Evolutionary conservation across 2,888 invertebrate species (phyloP).

Genomic region (Tachina fera): DNA sequence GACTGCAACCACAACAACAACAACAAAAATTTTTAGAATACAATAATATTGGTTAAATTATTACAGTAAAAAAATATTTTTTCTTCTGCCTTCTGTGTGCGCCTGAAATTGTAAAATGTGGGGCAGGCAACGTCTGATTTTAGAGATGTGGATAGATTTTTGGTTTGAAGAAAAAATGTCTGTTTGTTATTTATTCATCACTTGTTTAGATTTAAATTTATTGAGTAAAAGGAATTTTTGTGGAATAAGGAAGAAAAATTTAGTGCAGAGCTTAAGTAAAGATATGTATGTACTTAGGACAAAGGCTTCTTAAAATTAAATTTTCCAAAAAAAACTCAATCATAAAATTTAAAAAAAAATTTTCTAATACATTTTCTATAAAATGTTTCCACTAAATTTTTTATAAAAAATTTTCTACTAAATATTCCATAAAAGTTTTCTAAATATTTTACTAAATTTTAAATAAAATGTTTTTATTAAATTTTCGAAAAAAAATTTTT

Average conservation of each 20-base stretch:
- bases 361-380: too few relatives aligned
- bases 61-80: background rate
- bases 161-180: background rate
- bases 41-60: constrained; percentile 29
- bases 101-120: background rate
- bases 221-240: background rate
- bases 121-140: constrained; percentile 14
- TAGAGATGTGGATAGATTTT: constrained; percentile 8
- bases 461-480: too few relatives aligned
- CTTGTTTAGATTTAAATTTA: constrained; percentile 46
- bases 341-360: too few relatives aligned
- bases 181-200: constrained; percentile 53
- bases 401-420: too few relatives aligned
- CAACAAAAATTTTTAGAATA: background rate
- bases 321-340: background rate
- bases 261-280: background rate
- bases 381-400: too few relatives aligned
- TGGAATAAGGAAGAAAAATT: background rate
- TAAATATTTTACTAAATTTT: too few relatives aligned
- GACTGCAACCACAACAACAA: constrained; percentile 13
- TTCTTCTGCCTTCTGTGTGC: background rate
- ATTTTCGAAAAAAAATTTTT: too few relatives aligned
- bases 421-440: too few relatives aligned
- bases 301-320: background rate
- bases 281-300: background rate